Base-by-base conservation (phyloP, 1,140 invertebrate species). In the Lepidurus couesii region DNA sequence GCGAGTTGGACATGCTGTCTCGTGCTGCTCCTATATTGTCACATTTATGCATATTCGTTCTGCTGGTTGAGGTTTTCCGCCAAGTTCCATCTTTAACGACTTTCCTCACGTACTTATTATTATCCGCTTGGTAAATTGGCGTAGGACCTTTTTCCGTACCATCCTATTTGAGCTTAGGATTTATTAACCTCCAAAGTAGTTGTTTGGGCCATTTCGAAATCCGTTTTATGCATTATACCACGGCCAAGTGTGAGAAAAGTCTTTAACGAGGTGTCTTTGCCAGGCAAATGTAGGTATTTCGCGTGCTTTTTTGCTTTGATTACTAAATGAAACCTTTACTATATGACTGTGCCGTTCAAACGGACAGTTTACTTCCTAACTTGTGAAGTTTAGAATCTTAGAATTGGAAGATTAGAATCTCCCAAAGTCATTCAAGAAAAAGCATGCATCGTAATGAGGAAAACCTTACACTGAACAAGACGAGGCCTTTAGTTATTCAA, bases 31-130 rank as follows among this genome's bases (percentile, higher is more conserved):
- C n/a, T 65, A 4, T 34, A 21, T 21, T 65, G 53, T 65, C 53
- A 65, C 53, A 65, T 65, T 65, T 65, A 65, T 65, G 53, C 53
- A 21, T 65, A 65, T 21, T 13, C 53, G 53, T 65, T 65, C 53
- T 65, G 53, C 53, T 65, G 53, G 53, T 65, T 65, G 53, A 13
- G 53, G 53, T 65, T 65, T 65, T 65, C 53, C 53, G 53, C 53
- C 21, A n/a, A n/a, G 53, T 65, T 65, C 47, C 0, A n/a, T 16
- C 53, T 65, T 21, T 65, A 65, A 65, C 53, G 53, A 65, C 53
- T 10, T 65, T 65, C 53, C 53, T 65, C 53, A 65, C 53, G 53
- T 65, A 65, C 53, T 21, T 65, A 65, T 13, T 53, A 53, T 16
- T 65, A n/a, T 65, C 13, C 16, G 9, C 53, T 7, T 47, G 16